Conservation (phyloP, 2,113 vertebrate genomes). For the Megaleporinus macrocephalus region DNA sequence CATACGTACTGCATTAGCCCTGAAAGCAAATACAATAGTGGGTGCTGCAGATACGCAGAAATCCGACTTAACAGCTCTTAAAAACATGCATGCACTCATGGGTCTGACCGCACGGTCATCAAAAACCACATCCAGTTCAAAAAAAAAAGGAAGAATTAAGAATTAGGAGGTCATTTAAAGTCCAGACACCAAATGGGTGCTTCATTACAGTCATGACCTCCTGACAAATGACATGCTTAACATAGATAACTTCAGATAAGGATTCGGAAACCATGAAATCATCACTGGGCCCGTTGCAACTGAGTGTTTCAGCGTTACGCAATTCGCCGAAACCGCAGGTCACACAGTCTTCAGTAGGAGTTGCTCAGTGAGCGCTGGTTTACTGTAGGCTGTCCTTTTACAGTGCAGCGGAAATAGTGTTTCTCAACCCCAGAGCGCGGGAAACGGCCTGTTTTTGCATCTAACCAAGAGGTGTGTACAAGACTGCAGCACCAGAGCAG, state of each 20-base stretch:
- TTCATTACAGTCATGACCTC: constrained; percentile 13
- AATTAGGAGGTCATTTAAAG: constrained; percentile 5
- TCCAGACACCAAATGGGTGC: background rate
- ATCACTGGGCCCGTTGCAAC: constrained; percentile 26
- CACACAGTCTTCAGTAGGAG: constrained; percentile 55
- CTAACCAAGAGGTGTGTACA: constrained; percentile 69
- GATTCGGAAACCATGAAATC: constrained; percentile 30
- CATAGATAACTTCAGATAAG: constrained; percentile 8
- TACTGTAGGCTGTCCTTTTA: constrained; percentile 8
- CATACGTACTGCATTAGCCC: constrained; percentile 62
- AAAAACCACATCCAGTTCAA: constrained; percentile 36
- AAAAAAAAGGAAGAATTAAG: no score
- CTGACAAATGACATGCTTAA: background rate
- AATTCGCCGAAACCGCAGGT: background rate
- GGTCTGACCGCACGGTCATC: constrained; percentile 33
- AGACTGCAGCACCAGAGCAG: constrained; percentile 41
- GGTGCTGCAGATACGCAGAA: constrained; percentile 47
- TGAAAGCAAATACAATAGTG: constrained; percentile 45
- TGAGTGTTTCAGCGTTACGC: background rate
- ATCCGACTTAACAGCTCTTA: constrained; percentile 48
- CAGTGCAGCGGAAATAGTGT: constrained; percentile 57
- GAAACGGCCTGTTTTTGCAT: constrained; percentile 81
- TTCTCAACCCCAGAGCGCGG: constrained; percentile 80
- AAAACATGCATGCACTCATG: constrained; percentile 64
- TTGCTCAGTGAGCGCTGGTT: constrained; percentile 12